phyloP scores from a whole-genome alignment of 2,797 vertebrate genomes.

The Pipistrellus nathusii region DNA sequence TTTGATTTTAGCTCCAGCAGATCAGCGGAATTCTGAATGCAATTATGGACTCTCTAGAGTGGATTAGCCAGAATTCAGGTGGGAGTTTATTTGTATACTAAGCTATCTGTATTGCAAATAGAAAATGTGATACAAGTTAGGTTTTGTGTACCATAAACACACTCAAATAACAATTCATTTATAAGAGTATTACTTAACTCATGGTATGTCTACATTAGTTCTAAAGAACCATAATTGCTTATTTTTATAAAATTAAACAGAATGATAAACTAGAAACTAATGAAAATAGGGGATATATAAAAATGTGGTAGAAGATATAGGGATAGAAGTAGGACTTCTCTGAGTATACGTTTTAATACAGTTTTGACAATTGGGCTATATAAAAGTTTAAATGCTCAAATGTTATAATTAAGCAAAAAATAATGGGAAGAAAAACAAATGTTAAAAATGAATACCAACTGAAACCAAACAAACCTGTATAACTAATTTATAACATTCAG shows the following conservation, averaged over 20 bases:
- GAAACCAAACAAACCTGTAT: conserved; percentile 23
- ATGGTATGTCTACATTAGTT: conserved; percentile 12
- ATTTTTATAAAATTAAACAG: conserved; percentile 46
- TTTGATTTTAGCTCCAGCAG: conserved; percentile 92
- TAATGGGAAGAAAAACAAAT: conserved; percentile 45
- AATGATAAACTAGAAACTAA: conserved; percentile 56
- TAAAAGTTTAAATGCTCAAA: conserved; percentile 55
- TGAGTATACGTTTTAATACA: background rate
- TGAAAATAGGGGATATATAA: background rate
- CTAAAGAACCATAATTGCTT: conserved; percentile 33
- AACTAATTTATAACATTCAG: conserved; percentile 43
- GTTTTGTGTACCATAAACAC: background rate
- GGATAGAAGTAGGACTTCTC: conserved; percentile 31
- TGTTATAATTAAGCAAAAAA: conserved; percentile 30
- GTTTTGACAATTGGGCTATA: conserved; percentile 18
- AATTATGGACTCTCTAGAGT: conserved; percentile 96
- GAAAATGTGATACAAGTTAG: conserved; percentile 18
- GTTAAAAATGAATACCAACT: conserved; percentile 17
- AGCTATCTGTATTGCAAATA: background rate
- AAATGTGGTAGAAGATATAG: background rate
- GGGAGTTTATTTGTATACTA: conserved; percentile 65
- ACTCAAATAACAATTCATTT: conserved; percentile 24
- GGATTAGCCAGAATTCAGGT: conserved; percentile 96
- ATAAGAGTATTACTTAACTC: conserved; percentile 19
- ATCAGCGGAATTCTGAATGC: conserved; percentile 96